Base-by-base conservation (phyloP, 2,113 vertebrate species). In the Channa argus region DNA sequence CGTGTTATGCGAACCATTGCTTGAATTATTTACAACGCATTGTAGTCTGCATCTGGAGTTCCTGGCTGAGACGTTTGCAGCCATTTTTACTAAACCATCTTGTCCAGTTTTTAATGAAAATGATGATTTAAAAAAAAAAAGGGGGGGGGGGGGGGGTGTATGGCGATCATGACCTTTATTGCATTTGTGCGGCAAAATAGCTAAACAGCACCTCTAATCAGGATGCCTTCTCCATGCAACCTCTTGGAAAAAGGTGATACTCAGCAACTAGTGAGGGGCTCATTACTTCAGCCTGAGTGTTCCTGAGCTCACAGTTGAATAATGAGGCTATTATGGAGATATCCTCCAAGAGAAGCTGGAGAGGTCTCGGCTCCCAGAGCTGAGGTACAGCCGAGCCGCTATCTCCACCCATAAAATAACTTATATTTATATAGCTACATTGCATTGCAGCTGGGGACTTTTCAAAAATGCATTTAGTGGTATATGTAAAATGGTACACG, bases 281-380 rank as follows among this genome's bases (percentile, higher is more conserved):
- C 91, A 93, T 93, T 93, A 92, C 88, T 86, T 81, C 82, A 86
- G 85, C 74, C 68, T 59, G 63, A 80, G 89, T 83, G 87, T 92
- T 90, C 78, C 87, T 65, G 81, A 71, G 71, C 83, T 75, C 77
- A 24, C 78, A 36, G 63, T 86, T 93, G 92, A 94, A 93, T 94
- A 94, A 94, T 93, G 92, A 93, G 90, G 80, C 89, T 88, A 91
- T 92, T 93, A 94, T 90, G 89, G 89, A 92, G 91, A 94, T 91
- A 89, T 89, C 84, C 84, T 76, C 72, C 63, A 86, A 84, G 85
- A 87, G 83, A 85, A 81, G 81, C 74, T 61, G 60, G 61, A 74
- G 84, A 82, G 79, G 77, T 86, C 85, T 90, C 63, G 4, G 85
- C 81, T 91, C 87, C 83, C 79, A 50, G 43, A 15, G 72, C 83